These are phyloP conservation scores for Alfaro cultratus DNA, from an alignment of 2,797 vertebrate species.

Conservation along the genomic window DNA sequence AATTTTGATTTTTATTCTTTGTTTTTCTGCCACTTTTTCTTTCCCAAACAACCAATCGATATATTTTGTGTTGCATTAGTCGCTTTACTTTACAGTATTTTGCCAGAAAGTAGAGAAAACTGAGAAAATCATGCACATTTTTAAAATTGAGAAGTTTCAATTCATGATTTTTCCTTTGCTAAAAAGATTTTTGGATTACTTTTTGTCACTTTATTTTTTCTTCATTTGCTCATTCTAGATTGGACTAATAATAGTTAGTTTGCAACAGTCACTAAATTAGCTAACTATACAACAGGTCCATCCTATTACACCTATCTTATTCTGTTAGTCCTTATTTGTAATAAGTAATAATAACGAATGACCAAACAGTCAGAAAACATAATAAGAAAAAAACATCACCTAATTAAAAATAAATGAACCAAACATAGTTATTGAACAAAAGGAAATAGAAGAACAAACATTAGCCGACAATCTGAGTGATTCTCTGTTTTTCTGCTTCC, in stretches of 20 bases:
- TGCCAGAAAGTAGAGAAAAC: not conserved
- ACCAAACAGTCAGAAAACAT: not conserved
- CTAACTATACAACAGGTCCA: not conserved
- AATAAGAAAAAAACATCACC: not conserved
- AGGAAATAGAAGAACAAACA: not conserved
- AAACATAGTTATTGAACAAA: not conserved
- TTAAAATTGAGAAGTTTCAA: not conserved
- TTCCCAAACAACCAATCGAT: not conserved
- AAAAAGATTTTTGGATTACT: not conserved
- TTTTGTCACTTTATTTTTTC: too few relatives aligned
- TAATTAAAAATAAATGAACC: not conserved
- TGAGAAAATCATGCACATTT: not conserved
- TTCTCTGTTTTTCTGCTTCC: slow-evolving; percentile 32
- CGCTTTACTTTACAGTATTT: not conserved
- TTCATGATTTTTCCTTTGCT: not conserved
- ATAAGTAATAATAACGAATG: not conserved
- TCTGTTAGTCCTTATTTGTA: not conserved
- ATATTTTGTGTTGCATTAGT: not conserved
- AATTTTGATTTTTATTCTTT: not conserved
- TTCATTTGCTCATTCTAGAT: not conserved
- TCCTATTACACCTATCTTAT: not conserved
- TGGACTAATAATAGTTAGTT: not conserved
- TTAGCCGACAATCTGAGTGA: not conserved
- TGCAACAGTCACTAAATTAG: not conserved
- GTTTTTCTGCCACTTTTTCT: not conserved